These are phyloP conservation scores for Ailurus styani DNA, from an alignment of 2,113 vertebrate species.

Conservation along the genomic window DNA sequence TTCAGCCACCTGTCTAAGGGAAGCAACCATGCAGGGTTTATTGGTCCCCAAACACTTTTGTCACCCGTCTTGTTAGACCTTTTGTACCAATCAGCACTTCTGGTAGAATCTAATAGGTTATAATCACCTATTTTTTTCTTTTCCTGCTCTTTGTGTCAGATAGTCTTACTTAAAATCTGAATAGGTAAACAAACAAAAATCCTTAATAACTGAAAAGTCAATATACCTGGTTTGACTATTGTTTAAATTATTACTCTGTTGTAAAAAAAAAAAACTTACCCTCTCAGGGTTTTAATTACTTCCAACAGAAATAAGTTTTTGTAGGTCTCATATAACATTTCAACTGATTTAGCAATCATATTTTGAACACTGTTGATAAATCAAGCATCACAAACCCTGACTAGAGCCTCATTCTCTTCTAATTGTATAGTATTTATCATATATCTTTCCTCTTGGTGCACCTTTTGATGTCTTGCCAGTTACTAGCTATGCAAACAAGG, in stretches of 20 bases:
- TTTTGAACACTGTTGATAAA: neutral
- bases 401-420: neutral
- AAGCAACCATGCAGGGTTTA: constrained; percentile 44
- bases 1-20: constrained; percentile 44
- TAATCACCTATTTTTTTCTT: constrained; percentile 44
- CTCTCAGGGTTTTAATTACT: neutral
- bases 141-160: neutral
- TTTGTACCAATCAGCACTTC: constrained; percentile 19
- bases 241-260: neutral
- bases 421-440: neutral
- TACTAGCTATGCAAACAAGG: neutral
- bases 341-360: neutral
- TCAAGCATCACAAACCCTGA: neutral
- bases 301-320: neutral
- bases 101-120: neutral
- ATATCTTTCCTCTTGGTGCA: neutral
- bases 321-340: neutral
- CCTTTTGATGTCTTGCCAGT: neutral
- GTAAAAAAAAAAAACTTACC: neutral
- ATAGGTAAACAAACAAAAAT: neutral
- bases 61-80: constrained; percentile 46
- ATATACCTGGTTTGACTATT: neutral
- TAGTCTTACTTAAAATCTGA: neutral
- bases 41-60: constrained; percentile 15
- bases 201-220: neutral